phyloP scores from a whole-genome alignment of 2,888 invertebrate species.

The Spatulosminthurus flaviceps region DNA sequence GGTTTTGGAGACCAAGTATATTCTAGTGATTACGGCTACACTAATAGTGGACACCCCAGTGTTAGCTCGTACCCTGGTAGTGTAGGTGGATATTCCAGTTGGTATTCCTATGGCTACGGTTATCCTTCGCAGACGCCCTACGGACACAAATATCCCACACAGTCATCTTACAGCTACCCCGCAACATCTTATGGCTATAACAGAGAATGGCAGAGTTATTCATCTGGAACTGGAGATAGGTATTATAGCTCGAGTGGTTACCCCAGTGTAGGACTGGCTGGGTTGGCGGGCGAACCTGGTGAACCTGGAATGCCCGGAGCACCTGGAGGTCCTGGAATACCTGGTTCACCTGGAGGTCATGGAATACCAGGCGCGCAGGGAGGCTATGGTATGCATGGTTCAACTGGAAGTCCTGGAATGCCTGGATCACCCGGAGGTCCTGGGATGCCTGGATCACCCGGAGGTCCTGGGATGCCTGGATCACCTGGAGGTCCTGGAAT shows the following conservation, averaged over 20 bases:
- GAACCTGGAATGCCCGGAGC: neutral
- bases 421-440: neutral
- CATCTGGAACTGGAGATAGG: neutral
- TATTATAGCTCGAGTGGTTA: neutral
- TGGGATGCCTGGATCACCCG: neutral
- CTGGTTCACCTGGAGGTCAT: neutral
- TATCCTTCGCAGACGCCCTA: neutral
- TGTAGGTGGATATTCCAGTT: constrained; percentile 2
- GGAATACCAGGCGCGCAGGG: neutral
- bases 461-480: neutral
- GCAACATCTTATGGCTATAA: neutral
- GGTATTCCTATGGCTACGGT: constrained; percentile 13
- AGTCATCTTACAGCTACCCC: neutral
- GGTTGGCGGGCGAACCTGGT: constrained; percentile 2
- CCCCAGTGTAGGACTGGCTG: neutral
- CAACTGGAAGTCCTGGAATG: neutral
- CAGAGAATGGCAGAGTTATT: neutral
- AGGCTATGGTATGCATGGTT: neutral
- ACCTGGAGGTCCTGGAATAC: constrained; percentile 4
- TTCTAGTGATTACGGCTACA: neutral
- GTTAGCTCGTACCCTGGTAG: neutral
- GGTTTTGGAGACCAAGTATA: neutral
- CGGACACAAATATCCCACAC: neutral
- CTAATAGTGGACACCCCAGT: neutral
- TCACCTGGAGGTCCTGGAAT: neutral